These are phyloP conservation scores for Papilio glaucus DNA, from an alignment of 1,140 invertebrate genomes.

Conservation along the genomic window DNA sequence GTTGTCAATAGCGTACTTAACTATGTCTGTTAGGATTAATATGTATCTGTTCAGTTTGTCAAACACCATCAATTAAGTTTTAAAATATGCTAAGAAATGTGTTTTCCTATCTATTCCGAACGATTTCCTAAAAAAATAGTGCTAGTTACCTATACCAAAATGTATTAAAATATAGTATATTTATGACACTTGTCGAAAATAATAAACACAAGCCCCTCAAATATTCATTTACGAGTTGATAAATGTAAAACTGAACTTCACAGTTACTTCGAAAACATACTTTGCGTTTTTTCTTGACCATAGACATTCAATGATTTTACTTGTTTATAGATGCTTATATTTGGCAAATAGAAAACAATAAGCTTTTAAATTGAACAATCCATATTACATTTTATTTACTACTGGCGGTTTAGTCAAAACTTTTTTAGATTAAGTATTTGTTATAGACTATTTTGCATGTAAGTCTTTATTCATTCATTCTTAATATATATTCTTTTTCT, in stretches of 20 bases:
- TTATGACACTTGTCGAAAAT: constrained; percentile 5
- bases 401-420: constrained; percentile 72
- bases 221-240: too few relatives aligned
- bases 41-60: constrained; percentile 33
- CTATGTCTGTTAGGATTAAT: constrained; percentile 41
- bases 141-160: constrained; percentile 13
- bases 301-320: background rate
- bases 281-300: background rate
- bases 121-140: background rate
- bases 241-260: constrained; percentile 33
- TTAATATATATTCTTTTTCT: too few relatives aligned
- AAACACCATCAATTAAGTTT: constrained; percentile 5
- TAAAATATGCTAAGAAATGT: constrained; percentile 13
- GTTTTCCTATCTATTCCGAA: background rate
- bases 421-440: too few relatives aligned
- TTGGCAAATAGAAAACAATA: background rate
- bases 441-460: too few relatives aligned
- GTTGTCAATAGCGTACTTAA: constrained; percentile 78
- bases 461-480: too few relatives aligned
- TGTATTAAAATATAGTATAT: background rate
- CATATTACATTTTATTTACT: constrained; percentile 56
- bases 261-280: background rate
- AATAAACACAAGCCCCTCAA: constrained; percentile 27
- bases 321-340: background rate
- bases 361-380: background rate